These are phyloP conservation scores for Atlantisia rogersi DNA, from an alignment of 2,113 vertebrate species.

Conservation along the genomic window DNA sequence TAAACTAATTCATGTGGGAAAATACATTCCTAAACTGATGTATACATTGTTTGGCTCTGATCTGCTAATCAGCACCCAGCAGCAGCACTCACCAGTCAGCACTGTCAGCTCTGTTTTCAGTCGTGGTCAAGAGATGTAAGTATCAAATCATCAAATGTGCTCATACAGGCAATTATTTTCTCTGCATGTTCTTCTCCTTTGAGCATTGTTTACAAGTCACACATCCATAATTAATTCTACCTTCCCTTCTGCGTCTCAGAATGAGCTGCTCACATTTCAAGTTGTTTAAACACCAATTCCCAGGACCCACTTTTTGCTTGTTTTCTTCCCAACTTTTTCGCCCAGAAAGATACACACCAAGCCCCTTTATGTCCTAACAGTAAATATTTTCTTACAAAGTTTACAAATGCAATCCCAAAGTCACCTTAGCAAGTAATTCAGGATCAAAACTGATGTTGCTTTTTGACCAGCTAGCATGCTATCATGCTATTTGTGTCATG, in stretches of 20 bases:
- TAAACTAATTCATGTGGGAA: not conserved
- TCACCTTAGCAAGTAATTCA: not conserved
- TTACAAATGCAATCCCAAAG: not conserved
- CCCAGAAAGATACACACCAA: not conserved
- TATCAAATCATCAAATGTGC: not conserved
- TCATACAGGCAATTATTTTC: not conserved
- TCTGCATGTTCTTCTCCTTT: not conserved
- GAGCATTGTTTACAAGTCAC: not conserved
- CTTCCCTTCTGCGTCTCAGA: not conserved
- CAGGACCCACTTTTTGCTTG: fast-evolving
- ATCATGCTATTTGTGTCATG: not conserved
- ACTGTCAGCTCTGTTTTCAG: not conserved
- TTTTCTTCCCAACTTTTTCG: not conserved
- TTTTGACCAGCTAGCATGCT: not conserved
- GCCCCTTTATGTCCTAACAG: not conserved
- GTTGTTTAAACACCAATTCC: not conserved
- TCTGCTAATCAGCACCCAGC: constrained; percentile 29
- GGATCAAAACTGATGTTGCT: not conserved
- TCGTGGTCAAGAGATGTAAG: not conserved
- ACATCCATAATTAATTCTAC: not conserved
- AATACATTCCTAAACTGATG: not conserved
- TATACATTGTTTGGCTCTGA: not conserved
- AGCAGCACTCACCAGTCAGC: not conserved
- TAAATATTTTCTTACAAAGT: not conserved
- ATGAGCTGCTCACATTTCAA: not conserved